Evolutionary conservation across 2,888 invertebrate species (phyloP), one percentile per base, ranked within the genome.

Genomic region (Bombylius discolor): DNA sequence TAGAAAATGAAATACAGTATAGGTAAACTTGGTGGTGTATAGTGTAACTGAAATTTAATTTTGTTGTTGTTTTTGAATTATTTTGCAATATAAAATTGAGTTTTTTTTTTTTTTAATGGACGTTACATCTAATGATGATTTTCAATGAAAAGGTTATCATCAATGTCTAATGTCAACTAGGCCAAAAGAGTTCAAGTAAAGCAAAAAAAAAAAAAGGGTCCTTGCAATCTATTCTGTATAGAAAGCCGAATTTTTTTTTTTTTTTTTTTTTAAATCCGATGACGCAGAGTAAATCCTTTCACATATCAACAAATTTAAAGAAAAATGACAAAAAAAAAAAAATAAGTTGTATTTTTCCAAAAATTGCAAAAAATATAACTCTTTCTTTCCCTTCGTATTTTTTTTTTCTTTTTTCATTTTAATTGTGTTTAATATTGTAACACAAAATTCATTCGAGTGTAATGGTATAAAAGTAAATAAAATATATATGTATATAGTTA

Each of bases 331-430:
- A 45, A 45, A 45, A 14, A 14, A 50, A 50, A 50, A 50, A 49
- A 54, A 54, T 23, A 31, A 49, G 14, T 44, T n/a, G 44, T 32
- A 42, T 50, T 50, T 55, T 55, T 46, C 55, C 45, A 50, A 50
- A 50, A 50, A 50, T 49, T 50, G 50, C 46, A 36, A 55, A 55
- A 50, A 50, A 13, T 50, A 46, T 49, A 49, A 13, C 48, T 51
- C 34, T 52, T 52, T 52, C 49, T 1, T 46, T 52, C 48, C 49
- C 52, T 42, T 50, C 23, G 34, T 9, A 34, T 13, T 49, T 34
- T 34, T 36, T 8, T 36, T 36, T 36, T 36, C 31, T 36, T 36
- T 36, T 9, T 6, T 36, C 6, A 36, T 36, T 36, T 36, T 42
- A 11, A 42, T 11, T 8, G 31, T 47, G 47, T 45, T 9, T 47